Base-by-base conservation (phyloP, 2,113 vertebrate species). In the Phalacrocorax brasilianus region DNA sequence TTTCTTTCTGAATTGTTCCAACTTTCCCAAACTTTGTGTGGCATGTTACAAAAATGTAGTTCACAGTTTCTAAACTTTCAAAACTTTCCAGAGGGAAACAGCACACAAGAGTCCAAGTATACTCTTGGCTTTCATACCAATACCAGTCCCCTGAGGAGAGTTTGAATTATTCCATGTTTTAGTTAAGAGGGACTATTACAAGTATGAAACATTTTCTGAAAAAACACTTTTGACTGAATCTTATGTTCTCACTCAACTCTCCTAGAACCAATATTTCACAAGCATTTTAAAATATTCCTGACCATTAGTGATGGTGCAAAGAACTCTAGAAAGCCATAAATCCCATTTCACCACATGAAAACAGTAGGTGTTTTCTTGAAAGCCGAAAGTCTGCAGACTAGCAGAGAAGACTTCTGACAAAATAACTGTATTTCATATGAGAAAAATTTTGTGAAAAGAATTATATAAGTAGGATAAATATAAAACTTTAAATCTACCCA, bases 51-150 rank as follows among this genome's bases (percentile, higher is more conserved):
- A 85, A 87, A 89, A 38, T 3, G 16, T 44, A 92, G n/a, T 67
- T 96, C 68, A 42, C 63, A 72, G 75, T 67, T 93, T 91, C 83
- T 94, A 90, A 93, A 33, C 50, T 95, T 95, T 86, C 90, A 86
- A 81, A 92, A 92, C 45, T 85, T 91, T 93, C 91, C 88, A 91
- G 55, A 86, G 28, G 40, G 74, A 93, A 96, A 76, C 5, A 76
- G 50, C 59, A 58, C 58, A 61, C 63, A 81, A 53, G 73, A 81
- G 59, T 67, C 73, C 83, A 89, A 96, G 33, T 59, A 45, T 15
- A 40, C 40, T 85, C 73, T 82, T 85, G 84, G 70, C 53, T 94
- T 89, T 88, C 55, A 68, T 49, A 89, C 44, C 14, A 76, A 58
- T 23, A 88, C 42, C 44, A 77, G 74, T 82, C 56, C 80, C 85